These are phyloP conservation scores for Megaleporinus macrocephalus DNA, from an alignment of 2,113 vertebrate species.

Conservation along the genomic window DNA sequence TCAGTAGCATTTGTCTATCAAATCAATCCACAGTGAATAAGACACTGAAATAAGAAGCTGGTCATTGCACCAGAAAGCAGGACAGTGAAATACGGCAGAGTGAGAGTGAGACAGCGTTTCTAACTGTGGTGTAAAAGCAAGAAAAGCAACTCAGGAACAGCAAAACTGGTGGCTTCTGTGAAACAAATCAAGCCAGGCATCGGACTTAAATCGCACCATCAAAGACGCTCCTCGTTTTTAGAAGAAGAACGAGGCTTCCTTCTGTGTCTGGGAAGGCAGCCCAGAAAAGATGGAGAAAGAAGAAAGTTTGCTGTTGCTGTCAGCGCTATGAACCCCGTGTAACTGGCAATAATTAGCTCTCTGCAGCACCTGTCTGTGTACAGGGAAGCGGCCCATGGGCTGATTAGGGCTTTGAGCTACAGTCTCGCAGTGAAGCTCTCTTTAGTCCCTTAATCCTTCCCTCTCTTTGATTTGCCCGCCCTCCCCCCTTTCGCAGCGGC, in stretches of 20 bases:
- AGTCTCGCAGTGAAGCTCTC: constrained; percentile 20
- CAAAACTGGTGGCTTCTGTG: background rate
- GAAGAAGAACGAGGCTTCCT: background rate
- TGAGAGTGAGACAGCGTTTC: background rate
- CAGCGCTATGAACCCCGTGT: constrained; percentile 18
- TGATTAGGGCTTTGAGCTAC: constrained; percentile 32
- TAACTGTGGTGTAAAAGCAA: background rate
- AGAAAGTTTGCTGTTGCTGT: constrained; percentile 39
- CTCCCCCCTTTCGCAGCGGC: background rate
- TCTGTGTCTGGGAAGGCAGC: constrained; percentile 21
- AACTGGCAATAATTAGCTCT: constrained; percentile 35
- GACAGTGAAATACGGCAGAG: background rate
- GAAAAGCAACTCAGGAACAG: background rate
- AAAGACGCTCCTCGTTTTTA: background rate
- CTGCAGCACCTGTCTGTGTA: constrained; percentile 35
- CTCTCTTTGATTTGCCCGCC: constrained; percentile 41
- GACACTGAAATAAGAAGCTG: constrained; percentile 9
- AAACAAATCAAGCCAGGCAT: background rate
- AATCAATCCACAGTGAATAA: background rate
- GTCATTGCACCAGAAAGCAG: background rate
- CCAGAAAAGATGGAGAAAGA: constrained; percentile 14
- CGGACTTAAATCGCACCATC: background rate
- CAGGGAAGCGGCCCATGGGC: background rate
- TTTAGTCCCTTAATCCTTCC: constrained; percentile 50
- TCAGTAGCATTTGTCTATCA: background rate